Percentiles rank a stretch among this genome's conserved stretches.
These are phyloP conservation scores for Dendrolimus kikuchii DNA, from an alignment of 1,140 invertebrate species.

Conservation along the genomic window DNA sequence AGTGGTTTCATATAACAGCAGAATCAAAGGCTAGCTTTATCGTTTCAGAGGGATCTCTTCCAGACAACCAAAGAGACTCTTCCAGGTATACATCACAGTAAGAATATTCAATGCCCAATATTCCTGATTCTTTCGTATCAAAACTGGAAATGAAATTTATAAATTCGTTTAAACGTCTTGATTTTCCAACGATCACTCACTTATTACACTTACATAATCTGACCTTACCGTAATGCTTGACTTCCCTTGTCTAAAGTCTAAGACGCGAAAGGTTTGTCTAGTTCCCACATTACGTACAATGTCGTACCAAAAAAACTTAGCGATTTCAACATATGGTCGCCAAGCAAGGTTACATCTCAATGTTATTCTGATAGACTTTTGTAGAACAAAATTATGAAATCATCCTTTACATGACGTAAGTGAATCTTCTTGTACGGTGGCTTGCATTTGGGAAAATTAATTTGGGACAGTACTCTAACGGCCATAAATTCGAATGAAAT, in stretches of 20 bases:
- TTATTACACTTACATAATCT: slow-evolving; percentile 5
- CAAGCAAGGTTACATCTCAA: slow-evolving; percentile 35
- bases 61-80: no score
- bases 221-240: slow-evolving; percentile 14
- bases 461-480: no score
- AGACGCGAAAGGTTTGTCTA: slow-evolving; percentile 13
- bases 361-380: slow-evolving; percentile 16
- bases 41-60: no score
- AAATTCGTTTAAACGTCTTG: background rate
- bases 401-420: slow-evolving; percentile 11
- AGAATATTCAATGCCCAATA: no score
- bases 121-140: no score
- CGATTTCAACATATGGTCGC: slow-evolving; percentile 46
- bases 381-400: slow-evolving; percentile 14
- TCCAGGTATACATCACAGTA: no score
- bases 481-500: no score
- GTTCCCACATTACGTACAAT: slow-evolving; percentile 46
- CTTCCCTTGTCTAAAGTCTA: slow-evolving; percentile 13
- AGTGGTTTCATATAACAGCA: no score
- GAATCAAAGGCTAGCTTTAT: no score
- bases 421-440: slow-evolving; percentile 6
- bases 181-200: slow-evolving; percentile 3
- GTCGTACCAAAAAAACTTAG: slow-evolving; percentile 20
- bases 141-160: no score
- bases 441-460: background rate